phyloP scores from a whole-genome alignment of 2,797 vertebrate species.

The Spheniscus humboldti region DNA sequence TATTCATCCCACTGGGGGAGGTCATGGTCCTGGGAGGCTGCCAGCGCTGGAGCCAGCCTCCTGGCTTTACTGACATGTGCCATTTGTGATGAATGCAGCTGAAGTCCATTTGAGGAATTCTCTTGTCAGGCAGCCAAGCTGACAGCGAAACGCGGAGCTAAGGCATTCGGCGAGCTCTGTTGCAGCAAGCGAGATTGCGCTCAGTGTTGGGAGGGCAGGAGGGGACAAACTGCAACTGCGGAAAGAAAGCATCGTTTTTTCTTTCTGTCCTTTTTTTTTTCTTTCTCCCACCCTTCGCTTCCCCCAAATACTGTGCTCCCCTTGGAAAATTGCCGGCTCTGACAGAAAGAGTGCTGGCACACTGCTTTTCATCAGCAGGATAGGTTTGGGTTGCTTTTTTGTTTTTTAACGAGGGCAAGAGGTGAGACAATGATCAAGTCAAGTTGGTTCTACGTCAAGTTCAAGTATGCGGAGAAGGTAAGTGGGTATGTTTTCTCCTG shows the following conservation, averaged over 20 bases:
- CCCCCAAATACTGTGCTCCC: accelerated
- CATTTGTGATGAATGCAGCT: conserved; percentile 77
- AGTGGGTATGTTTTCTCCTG: conserved; percentile 47
- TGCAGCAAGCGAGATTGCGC: conserved; percentile 3
- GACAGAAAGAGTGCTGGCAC: neutral
- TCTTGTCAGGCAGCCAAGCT: conserved; percentile 85
- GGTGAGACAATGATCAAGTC: conserved; percentile 91
- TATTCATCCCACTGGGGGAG: conserved; percentile 69
- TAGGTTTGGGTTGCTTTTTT: neutral
- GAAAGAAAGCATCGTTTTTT: neutral
- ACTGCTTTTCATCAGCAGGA: neutral
- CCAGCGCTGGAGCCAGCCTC: conserved; percentile 73
- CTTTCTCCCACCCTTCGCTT: neutral
- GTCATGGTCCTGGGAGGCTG: conserved; percentile 70
- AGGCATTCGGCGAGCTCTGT: conserved; percentile 41
- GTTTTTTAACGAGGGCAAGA: neutral
- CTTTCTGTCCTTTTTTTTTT: neutral
- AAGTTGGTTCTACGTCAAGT: conserved; percentile 98
- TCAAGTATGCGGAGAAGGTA: conserved; percentile 98
- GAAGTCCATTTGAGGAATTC: conserved; percentile 83
- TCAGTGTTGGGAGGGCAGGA: neutral
- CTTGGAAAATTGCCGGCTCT: neutral
- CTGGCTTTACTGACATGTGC: conserved; percentile 84
- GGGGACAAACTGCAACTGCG: neutral
- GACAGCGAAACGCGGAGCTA: conserved; percentile 42